A percentile compares a stretch with the other conserved stretches of the same genome.
Evolutionary conservation across 2,888 invertebrate genomes (phyloP).

Genomic region (Drosophila dives): DNA sequence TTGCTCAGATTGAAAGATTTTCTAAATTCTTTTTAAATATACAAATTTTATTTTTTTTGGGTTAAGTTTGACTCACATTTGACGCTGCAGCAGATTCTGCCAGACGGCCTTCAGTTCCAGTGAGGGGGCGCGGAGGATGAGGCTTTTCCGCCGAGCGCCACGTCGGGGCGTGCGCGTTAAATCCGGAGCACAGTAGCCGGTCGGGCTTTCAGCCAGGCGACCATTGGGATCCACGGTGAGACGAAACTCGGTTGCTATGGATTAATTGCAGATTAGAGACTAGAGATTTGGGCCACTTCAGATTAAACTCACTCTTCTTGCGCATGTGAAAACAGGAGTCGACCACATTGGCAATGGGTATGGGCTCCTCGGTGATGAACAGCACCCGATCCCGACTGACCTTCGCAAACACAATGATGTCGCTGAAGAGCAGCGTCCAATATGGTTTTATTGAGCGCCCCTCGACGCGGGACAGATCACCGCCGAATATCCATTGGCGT

Average conservation of each 20-base stretch:
- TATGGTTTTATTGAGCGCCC: slow-evolving; percentile 92
- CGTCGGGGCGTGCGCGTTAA: slow-evolving; percentile 88
- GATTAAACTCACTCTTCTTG: slow-evolving; percentile 88
- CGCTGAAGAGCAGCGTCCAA: slow-evolving; percentile 94
- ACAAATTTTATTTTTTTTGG: no score
- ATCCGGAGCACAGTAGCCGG: slow-evolving; percentile 90
- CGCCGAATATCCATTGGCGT: slow-evolving; percentile 95
- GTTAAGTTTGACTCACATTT: slow-evolving; percentile 88
- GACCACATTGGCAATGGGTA: slow-evolving; percentile 91
- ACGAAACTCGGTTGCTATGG: slow-evolving; percentile 92
- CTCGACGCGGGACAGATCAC: slow-evolving; percentile 93
- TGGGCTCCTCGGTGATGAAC: slow-evolving; percentile 94
- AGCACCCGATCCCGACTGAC: slow-evolving; percentile 94
- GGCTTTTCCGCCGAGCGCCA: slow-evolving; percentile 88
- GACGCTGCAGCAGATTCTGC: slow-evolving; percentile 94
- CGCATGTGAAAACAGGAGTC: slow-evolving; percentile 94
- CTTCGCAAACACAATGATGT: slow-evolving; percentile 93
- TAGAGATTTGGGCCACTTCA: not conserved
- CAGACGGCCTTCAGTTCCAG: slow-evolving; percentile 94
- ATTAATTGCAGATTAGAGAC: slow-evolving; percentile 24
- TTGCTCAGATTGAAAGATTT: no score
- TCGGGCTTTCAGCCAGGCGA: slow-evolving; percentile 89
- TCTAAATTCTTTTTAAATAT: no score
- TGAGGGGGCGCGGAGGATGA: slow-evolving; percentile 92
- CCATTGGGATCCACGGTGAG: slow-evolving; percentile 89